These are phyloP conservation scores for Chondrilla cf. caribensis DNA, from an alignment of 37 sponge, comb jelly and placozoan genomes.

Conservation along the genomic window DNA sequence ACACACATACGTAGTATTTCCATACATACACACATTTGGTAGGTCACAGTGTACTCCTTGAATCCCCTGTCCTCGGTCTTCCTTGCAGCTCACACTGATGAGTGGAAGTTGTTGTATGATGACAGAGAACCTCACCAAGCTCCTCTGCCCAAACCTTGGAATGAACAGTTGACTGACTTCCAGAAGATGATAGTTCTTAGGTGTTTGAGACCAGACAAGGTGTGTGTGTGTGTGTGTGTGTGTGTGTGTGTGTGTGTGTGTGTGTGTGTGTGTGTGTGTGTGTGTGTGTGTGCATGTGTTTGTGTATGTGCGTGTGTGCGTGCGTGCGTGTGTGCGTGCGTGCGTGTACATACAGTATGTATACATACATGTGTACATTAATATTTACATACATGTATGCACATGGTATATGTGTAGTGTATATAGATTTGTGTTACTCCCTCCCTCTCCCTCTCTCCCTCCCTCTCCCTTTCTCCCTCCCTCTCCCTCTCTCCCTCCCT, in stretches of 20 bases:
- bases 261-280: no score
- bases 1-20: no score
- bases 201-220: constrained; percentile 95
- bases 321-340: no score
- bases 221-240: constrained; percentile 2
- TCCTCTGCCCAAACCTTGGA: constrained; percentile 86
- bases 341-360: no score
- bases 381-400: no score
- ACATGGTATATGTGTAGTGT: no score
- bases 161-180: constrained; percentile 84
- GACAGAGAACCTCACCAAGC: constrained; percentile 88
- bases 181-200: constrained; percentile 97
- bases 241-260: background rate
- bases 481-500: background rate
- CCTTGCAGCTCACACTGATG: constrained; percentile 27
- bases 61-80: background rate
- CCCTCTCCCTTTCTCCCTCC: background rate
- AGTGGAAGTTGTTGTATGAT: constrained; percentile 89
- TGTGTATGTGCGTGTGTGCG: no score
- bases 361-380: no score
- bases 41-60: no score
- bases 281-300: no score
- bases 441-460: background rate
- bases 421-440: background rate
- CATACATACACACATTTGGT: no score